phyloP scores from a whole-genome alignment of 2,113 vertebrate species.

The Microtus richardsoni region DNA sequence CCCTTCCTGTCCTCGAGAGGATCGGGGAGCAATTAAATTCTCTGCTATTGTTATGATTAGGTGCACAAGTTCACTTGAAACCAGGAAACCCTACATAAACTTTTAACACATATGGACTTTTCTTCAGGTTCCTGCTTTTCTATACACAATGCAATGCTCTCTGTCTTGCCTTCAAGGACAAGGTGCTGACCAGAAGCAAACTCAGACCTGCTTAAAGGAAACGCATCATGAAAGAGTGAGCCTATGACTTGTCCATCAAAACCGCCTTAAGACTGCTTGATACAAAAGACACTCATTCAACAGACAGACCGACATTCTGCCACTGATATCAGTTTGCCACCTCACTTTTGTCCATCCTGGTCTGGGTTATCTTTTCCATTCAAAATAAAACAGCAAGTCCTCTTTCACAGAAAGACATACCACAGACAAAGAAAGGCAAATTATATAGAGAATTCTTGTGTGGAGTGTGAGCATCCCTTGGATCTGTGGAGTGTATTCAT shows the following conservation, averaged over 20 bases:
- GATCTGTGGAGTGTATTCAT: background rate
- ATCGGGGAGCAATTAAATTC: background rate
- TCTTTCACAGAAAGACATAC: background rate
- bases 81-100: background rate
- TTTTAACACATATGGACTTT: background rate
- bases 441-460: background rate
- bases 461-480: background rate
- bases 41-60: background rate
- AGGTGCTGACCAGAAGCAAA: background rate
- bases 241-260: background rate
- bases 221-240: background rate
- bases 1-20: background rate
- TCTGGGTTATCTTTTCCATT: background rate
- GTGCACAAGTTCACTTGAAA: background rate
- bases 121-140: background rate
- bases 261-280: background rate
- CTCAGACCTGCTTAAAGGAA: background rate
- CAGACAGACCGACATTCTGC: background rate
- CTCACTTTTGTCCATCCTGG: background rate
- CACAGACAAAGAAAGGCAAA: background rate
- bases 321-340: background rate
- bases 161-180: background rate
- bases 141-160: background rate
- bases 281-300: background rate
- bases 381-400: constrained; percentile 1